Evolutionary conservation across 2,888 invertebrate species (phyloP).

Genomic region (Gisinianus flammeolus): DNA sequence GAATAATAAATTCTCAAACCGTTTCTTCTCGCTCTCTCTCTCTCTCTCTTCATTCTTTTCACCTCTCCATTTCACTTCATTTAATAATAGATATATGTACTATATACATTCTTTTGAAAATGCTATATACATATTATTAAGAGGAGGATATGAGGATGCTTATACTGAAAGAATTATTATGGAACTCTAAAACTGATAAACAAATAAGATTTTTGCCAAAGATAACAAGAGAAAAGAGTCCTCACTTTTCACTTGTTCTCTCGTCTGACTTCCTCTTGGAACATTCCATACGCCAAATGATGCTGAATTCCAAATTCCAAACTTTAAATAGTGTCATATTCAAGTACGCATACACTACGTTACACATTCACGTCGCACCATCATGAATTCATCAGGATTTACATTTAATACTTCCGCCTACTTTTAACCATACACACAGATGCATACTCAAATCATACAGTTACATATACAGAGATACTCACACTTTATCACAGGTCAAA

Average conservation of each 20-base stretch:
- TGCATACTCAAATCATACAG: too few relatives aligned
- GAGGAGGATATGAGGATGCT: not conserved
- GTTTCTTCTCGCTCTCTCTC: not conserved
- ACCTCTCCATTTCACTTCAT: not conserved
- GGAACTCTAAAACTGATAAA: not conserved
- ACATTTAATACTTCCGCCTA: not conserved
- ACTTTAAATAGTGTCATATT: not conserved
- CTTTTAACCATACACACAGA: too few relatives aligned
- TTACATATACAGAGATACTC: too few relatives aligned
- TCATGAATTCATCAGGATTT: not conserved
- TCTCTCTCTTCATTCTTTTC: not conserved
- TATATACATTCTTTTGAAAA: too few relatives aligned
- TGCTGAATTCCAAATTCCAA: conserved; percentile 10
- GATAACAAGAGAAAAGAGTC: conserved; percentile 6
- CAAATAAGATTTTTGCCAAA: conserved; percentile 1
- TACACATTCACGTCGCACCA: not conserved
- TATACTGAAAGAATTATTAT: not conserved
- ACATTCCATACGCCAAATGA: conserved; percentile 9
- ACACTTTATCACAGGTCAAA: too few relatives aligned
- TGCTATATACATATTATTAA: not conserved
- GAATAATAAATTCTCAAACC: not conserved
- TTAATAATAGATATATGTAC: too few relatives aligned
- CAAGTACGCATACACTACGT: not conserved
- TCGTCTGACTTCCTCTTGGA: not conserved
- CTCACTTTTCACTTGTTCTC: not conserved